Conservation (phyloP, 1,140 invertebrate species). For the Drosophila lacteicornis region DNA sequence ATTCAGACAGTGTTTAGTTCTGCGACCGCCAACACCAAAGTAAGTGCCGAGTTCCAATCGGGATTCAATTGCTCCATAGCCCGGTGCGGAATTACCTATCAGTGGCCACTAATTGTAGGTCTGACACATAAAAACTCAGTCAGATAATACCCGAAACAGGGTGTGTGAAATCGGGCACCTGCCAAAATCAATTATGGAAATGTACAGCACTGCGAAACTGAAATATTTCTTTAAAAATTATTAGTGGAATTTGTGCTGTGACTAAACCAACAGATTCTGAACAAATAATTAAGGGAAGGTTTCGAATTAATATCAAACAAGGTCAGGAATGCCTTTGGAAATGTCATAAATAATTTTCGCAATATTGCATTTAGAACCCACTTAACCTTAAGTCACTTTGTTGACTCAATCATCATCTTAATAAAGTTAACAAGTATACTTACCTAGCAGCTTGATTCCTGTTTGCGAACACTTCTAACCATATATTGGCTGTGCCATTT, state of each 20-base stretch:
- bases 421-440: conserved; percentile 14
- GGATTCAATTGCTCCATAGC: conserved; percentile 19
- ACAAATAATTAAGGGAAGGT: too few relatives aligned
- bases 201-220: background rate
- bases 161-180: conserved; percentile 39
- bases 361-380: background rate
- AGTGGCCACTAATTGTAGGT: conserved; percentile 11
- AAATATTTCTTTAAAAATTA: too few relatives aligned
- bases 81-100: conserved; percentile 20
- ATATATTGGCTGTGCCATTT: conserved; percentile 10
- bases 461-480: background rate
- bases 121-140: conserved; percentile 29
- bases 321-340: background rate
- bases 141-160: conserved; percentile 24
- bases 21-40: conserved; percentile 58
- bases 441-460: background rate
- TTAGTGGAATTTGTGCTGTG: background rate
- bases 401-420: background rate
- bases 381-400: conserved; percentile 1
- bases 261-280: too few relatives aligned
- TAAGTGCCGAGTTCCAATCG: conserved; percentile 52
- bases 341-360: background rate
- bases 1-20: conserved; percentile 77
- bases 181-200: conserved; percentile 14
- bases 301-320: background rate